Evolutionary conservation across 2,797 vertebrate species (phyloP), one percentile per base, ranked within the genome.

Genomic region (Cirrhinus mrigala): DNA sequence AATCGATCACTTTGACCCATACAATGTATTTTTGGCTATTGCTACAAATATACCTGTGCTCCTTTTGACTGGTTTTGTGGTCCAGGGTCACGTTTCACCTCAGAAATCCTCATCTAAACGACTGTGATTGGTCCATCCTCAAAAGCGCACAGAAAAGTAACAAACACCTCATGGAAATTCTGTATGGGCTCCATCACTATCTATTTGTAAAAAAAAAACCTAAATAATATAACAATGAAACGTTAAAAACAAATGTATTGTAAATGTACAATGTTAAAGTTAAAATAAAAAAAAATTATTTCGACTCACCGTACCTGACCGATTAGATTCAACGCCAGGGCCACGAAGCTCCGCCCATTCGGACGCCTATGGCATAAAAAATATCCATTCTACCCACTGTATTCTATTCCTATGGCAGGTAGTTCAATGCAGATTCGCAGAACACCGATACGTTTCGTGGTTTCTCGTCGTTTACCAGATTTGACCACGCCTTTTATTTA

Each of bases 401-500:
- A 2, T 18, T 81, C 15, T 44, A 70, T 81, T 70, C 56, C 50
- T 18, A 20, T 37, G 20, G 15, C 79, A 70, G 79, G 22, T 81
- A 54, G 8, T n/a, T 56, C 50, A 2, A 20, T n/a, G 62, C 62
- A 50, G 78, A 66, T 52, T 50, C 15, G 6, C 33, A 20, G 6
- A 79, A 48, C 24, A 11, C 7, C 9, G 18, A 5, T 9, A 7
- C 8, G 40, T 70, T 7, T 82, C 16, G 27, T 60, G 40, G 27
- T 2, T 22, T 82, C 24, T 74, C 1, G n/a, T 62, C 37, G 37
- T 14, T 82, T 66, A 18, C 15, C 64, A 66, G 29, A 66, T 33
- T 37, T 75, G 56, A 64, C 81, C 81, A 74, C 81, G 70, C 70
- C 81, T 83, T 74, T 82, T 37, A 74, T 29, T 74, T 50, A 24